A percentile compares a stretch with the other conserved stretches of the same genome.
These are phyloP conservation scores for Hipposideros larvatus DNA, from an alignment of 2,797 vertebrate species.

Conservation along the genomic window DNA sequence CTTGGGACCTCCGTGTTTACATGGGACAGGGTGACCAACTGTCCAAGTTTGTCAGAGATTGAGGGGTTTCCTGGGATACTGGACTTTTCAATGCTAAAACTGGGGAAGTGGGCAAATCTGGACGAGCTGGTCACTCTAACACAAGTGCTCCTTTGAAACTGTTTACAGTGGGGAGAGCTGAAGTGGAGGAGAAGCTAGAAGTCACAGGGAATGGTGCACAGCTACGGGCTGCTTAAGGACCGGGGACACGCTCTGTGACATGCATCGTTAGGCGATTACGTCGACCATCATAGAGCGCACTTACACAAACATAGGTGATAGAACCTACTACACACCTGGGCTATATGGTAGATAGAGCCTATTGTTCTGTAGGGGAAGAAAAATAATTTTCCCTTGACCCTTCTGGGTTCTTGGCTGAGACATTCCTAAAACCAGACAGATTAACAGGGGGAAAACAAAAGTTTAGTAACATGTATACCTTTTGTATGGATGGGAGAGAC, in stretches of 20 bases:
- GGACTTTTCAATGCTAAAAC: not conserved
- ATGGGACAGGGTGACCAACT: not conserved
- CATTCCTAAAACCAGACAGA: not conserved
- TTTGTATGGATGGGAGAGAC: not conserved
- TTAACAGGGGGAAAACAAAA: not conserved
- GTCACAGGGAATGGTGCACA: too few species aligned
- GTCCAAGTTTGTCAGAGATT: not conserved
- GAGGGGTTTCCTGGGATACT: not conserved
- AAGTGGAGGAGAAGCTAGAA: not conserved
- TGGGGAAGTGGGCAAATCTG: not conserved
- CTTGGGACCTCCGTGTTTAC: too few species aligned
- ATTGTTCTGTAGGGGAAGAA: not conserved
- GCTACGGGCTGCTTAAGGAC: too few species aligned
- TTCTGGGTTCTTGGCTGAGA: not conserved
- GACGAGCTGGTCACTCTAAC: too few species aligned
- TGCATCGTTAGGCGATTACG: too few species aligned
- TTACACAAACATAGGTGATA: too few species aligned
- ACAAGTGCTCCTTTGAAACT: not conserved
- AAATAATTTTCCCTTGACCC: not conserved
- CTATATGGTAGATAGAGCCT: too few species aligned
- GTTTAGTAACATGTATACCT: not conserved
- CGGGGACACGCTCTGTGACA: too few species aligned
- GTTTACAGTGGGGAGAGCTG: not conserved
- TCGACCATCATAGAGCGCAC: too few species aligned
- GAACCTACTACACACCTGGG: too few species aligned